Base-by-base conservation (phyloP, 2,888 invertebrate genomes). In the Lapara coniferarum region DNA sequence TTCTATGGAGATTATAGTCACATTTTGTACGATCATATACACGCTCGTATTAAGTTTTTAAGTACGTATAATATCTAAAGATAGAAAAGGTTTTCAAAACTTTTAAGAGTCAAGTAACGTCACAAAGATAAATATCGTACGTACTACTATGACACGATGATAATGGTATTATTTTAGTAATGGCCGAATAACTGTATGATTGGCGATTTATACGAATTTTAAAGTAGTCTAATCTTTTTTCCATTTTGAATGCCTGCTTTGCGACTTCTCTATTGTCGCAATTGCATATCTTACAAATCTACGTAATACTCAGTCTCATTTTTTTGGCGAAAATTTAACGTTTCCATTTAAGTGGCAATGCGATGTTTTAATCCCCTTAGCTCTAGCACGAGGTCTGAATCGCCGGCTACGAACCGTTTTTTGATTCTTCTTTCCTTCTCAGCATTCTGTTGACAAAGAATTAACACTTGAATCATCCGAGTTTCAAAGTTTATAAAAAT, bases 361-460 rank as follows among this genome's bases (percentile, higher is more conserved):
- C 91, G 92, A 83, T 95, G 95, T 86, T 96, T 96, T 69, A 96
- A 90, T 69, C 95, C 95, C 75, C 95, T 94, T 68, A 96, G 93
- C 86, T 96, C 95, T 58, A 94, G 89, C 6, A 95, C 95, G 69
- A 96, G 89, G 77, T 95, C 95, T 69, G 95, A 95, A 83, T 96
- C 96, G 73, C 93, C 94, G 1, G 95, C 93, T 66, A 96, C 94
- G 82, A 95, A 96, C 70, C 96, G 93, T 81, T 96, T 96, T 77
- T 95, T 94, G 83, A 95, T 95, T 77, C 94, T 90, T 74, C 92
- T 85, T 52, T 80, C 78, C 73, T 89, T 89, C 59, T 81, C 75
- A 49, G 85, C 72, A 72, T 89, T 87, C 94, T 94, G 88, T 77
- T 76, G 79, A 81, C 77, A 87, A 87, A 81, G 77, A 72, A 67